Base-by-base conservation (phyloP, 2,113 vertebrate genomes). In the Scopus umbretta region DNA sequence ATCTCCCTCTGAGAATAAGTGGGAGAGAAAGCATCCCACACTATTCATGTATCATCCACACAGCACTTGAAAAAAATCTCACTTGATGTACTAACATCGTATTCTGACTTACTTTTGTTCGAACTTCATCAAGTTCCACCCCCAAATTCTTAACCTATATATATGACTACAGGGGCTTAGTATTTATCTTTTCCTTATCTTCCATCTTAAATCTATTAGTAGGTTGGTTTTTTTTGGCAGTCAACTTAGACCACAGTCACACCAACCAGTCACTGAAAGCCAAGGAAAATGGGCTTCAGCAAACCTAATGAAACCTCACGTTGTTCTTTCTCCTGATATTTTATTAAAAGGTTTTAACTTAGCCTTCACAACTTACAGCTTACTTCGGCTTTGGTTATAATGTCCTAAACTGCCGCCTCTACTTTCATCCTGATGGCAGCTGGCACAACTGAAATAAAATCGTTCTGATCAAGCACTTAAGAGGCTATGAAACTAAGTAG, bases 1-100 rank as follows among this genome's bases (percentile, higher is more conserved):
- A 94, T 88, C 90, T 88, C 87, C 94, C 94, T 91, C 81, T 86
- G 93, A 96, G 96, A 96, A 86, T 95, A 94, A 95, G 95, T 95
- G 91, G 94, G 95, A 94, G 94, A 90, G 88, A 88, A 52, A 83
- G 50, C 96, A 94, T 90, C 91, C 96, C 91, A 97, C 95, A 91
- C 68, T 96, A 63, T 43, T 94, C 91, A 75, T 83, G 89, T 88
- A 94, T 95, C 91, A 96, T 94, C 95, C 81, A 96, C 79, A 76
- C 5, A 95, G 88, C 56, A 61, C 52, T 85, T 55, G 66, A 59
- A 66, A 95, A 95, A 95, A 91, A 38, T 65, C 78, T 93, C 91
- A 79, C 75, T 74, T 94, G 94, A 91, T 86, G 79, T 86, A 91
- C 81, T 88, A 95, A 55, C 58, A 86, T 79, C 9, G 0, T 34